Percentiles rank a stretch among this genome's conserved stretches.
Conservation (phyloP, 2,888 invertebrate species). For the Oscheius sp. region DNA sequence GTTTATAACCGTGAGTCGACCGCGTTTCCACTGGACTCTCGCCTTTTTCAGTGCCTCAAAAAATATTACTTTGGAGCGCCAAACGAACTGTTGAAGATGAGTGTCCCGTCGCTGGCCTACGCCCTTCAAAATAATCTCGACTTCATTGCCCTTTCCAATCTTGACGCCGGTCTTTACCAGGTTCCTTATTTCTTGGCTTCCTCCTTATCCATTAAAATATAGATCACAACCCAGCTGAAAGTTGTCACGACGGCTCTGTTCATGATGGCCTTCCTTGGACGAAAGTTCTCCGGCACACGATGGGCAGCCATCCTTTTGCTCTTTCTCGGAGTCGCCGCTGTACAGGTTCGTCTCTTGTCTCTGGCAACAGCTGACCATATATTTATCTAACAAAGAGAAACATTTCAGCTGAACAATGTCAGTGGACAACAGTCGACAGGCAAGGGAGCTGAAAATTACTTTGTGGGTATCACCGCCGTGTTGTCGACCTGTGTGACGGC, state of each 20-base stretch:
- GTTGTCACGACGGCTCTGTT: conserved; percentile 74
- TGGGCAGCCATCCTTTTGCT: conserved; percentile 72
- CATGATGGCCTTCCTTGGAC: conserved; percentile 72
- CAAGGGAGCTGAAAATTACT: conserved; percentile 61
- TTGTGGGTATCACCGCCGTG: conserved; percentile 70
- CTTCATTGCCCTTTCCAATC: conserved; percentile 72
- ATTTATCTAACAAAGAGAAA: background rate
- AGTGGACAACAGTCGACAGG: conserved; percentile 5
- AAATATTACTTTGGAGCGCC: conserved; percentile 69
- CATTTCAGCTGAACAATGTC: conserved; percentile 57
- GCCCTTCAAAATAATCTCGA: conserved; percentile 73
- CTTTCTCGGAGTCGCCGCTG: conserved; percentile 72
- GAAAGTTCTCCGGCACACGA: conserved; percentile 67
- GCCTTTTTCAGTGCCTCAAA: conserved; percentile 57
- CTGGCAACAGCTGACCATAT: background rate
- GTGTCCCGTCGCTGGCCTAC: conserved; percentile 72
- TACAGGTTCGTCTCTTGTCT: conserved; percentile 61
- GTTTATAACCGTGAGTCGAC: conserved; percentile 26
- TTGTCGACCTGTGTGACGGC: conserved; percentile 73
- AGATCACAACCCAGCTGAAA: conserved; percentile 73
- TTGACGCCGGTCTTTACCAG: conserved; percentile 73
- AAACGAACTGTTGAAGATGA: conserved; percentile 72
- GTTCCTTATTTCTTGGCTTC: conserved; percentile 40
- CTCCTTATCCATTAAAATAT: background rate
- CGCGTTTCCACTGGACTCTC: background rate